phyloP scores from a whole-genome alignment of 2,888 invertebrate species.

The Trileptium ribeirensis region DNA sequence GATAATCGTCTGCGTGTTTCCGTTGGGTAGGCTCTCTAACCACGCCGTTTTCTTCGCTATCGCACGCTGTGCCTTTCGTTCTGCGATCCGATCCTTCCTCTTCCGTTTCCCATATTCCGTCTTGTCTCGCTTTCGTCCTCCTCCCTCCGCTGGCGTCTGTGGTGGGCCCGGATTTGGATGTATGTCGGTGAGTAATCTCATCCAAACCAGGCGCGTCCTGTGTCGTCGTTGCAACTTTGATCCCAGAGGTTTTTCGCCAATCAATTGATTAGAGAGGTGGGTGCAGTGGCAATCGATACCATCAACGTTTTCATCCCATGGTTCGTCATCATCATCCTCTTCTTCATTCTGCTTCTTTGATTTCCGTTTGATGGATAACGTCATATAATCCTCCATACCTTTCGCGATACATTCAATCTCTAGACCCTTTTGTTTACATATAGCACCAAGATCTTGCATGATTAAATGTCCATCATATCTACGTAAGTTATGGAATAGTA shows the following conservation, averaged over 20 bases:
- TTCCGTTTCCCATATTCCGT: background rate
- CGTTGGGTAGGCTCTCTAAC: background rate
- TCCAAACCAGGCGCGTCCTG: background rate
- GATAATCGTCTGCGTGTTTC: background rate
- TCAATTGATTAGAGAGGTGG: background rate
- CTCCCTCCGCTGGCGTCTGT: background rate
- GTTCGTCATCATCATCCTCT: too few relatives aligned
- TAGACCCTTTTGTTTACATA: too few relatives aligned
- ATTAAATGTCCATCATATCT: too few relatives aligned
- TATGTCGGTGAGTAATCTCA: background rate
- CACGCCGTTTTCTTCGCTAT: background rate
- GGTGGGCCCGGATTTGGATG: slow-evolving; percentile 2
- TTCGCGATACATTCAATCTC: too few relatives aligned
- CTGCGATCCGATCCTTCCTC: background rate
- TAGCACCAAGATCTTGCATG: too few relatives aligned
- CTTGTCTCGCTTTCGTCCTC: background rate
- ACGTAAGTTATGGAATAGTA: too few relatives aligned
- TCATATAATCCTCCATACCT: too few relatives aligned
- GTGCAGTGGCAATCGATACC: background rate
- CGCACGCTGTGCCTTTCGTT: background rate
- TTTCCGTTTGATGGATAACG: too few relatives aligned
- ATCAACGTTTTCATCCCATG: too few relatives aligned
- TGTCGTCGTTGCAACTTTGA: background rate
- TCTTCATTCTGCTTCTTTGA: too few relatives aligned
- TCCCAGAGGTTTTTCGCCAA: background rate